Percentiles rank a stretch among this genome's conserved stretches.
Conservation (phyloP, 2,888 invertebrate genomes). For the Pomacea canaliculata region DNA sequence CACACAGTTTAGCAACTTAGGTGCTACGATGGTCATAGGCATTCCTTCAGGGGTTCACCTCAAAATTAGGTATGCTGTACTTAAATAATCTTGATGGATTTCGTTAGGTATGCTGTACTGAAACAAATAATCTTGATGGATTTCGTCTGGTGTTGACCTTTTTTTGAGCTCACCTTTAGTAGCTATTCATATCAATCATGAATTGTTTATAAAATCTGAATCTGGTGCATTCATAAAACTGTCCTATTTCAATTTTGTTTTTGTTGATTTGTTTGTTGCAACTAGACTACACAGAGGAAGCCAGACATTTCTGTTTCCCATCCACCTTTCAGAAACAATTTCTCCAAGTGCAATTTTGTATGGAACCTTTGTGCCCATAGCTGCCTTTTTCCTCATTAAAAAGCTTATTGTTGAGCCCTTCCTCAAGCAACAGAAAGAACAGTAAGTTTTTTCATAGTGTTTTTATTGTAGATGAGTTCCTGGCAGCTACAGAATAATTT, state of each 20-base stretch:
- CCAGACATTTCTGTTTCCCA: constrained; percentile 89
- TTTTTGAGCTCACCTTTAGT: neutral
- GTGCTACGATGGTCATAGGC: constrained; percentile 87
- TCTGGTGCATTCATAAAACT: neutral
- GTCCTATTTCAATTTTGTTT: neutral
- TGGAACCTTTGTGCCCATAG: constrained; percentile 88
- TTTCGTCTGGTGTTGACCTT: neutral
- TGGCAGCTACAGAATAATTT: no score
- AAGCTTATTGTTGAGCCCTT: constrained; percentile 83
- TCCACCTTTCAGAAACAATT: constrained; percentile 90
- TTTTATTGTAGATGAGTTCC: no score
- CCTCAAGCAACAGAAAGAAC: constrained; percentile 80
- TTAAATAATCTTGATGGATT: neutral
- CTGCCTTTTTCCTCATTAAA: constrained; percentile 79
- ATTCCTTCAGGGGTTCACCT: constrained; percentile 89
- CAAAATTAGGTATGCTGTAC: constrained; percentile 80
- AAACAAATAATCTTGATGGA: neutral
- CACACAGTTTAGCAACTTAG: constrained; percentile 88
- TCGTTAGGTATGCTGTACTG: constrained; percentile 74
- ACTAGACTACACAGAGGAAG: constrained; percentile 85
- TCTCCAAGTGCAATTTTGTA: constrained; percentile 92
- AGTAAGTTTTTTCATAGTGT: constrained; percentile 51
- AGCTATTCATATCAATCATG: neutral
- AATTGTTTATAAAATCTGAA: neutral
- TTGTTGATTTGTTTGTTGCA: constrained; percentile 27